phyloP scores from a whole-genome alignment of 2,888 invertebrate genomes.

The Eristalis intricaria region DNA sequence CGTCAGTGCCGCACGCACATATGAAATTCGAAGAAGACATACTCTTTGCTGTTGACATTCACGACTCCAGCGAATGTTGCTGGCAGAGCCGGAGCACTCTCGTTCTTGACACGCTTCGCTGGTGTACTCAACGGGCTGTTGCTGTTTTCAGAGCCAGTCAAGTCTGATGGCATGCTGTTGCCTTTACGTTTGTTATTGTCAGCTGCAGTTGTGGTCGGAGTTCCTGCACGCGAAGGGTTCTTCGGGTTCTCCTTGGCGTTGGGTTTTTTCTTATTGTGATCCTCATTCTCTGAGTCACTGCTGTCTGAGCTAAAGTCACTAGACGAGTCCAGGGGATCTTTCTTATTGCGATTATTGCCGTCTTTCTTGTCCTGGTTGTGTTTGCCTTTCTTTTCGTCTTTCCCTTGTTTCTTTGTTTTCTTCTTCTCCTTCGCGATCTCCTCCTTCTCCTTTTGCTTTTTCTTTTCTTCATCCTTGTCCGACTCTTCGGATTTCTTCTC shows the following conservation, averaged over 20 bases:
- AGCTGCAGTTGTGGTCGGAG: conserved; percentile 79
- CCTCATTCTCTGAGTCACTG: conserved; percentile 87
- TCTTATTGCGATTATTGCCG: neutral
- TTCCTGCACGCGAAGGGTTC: conserved; percentile 80
- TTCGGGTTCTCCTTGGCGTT: conserved; percentile 81
- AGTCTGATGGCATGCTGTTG: conserved; percentile 79
- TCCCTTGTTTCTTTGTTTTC: conserved; percentile 85
- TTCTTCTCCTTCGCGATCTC: conserved; percentile 84
- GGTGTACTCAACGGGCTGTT: conserved; percentile 80
- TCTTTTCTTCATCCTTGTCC: conserved; percentile 88
- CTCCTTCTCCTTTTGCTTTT: conserved; percentile 86
- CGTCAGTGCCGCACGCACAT: neutral
- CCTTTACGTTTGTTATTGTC: conserved; percentile 79
- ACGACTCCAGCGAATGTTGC: conserved; percentile 80
- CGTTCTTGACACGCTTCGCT: conserved; percentile 79
- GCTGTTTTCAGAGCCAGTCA: conserved; percentile 80
- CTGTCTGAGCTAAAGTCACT: conserved; percentile 88
- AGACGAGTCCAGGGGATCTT: conserved; percentile 83
- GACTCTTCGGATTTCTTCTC: conserved; percentile 90
- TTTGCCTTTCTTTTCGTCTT: conserved; percentile 85
- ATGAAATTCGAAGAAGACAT: neutral
- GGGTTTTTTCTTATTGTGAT: conserved; percentile 82
- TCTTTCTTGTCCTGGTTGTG: no score
- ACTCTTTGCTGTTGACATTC: conserved; percentile 79
- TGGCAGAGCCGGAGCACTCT: conserved; percentile 78